Base-by-base conservation (phyloP, 2,888 invertebrate genomes). In the Cantharis rufa region DNA sequence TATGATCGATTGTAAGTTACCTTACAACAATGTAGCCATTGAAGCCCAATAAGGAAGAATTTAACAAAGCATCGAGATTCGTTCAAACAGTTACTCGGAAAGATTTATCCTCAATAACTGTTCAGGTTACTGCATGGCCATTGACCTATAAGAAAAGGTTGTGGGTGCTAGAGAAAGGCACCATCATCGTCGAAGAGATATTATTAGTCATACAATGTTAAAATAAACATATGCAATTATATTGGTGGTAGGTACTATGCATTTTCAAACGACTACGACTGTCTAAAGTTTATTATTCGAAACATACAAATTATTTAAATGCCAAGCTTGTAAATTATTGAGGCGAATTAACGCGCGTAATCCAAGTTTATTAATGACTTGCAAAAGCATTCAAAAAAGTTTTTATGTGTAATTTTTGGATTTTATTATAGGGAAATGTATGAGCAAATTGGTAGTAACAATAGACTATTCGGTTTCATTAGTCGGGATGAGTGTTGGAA, bases 71-170 rank as follows among this genome's bases (percentile, higher is more conserved):
- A n/a, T 66, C 18, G 64, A 66, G 73, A 69, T 72, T 64, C 48
- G 66, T 64, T 61, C 15, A 70, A 64, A 76, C 77, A 73, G 77
- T 77, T 77, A 77, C 73, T 21, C 24, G 21, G 21, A 66, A 66
- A 73, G 70, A 70, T 77, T 62, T 66, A 66, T 77, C 68, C 71
- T 68, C 62, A 61, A 73, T 73, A 77, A 72, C 77, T 69, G 77
- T 77, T 77, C 74, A 70, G 74, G 71, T 74, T 77, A 72, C 68
- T 71, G 68, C 68, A 64, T 77, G 77, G 77, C 74, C 77, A 70
- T 77, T 77, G 77, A 77, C 77, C 77, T 74, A 77, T 28, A 77
- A 63, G 61, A 18, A 70, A 70, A 72, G 16, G 71, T 69, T 71
- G 71, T 74, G 63, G 74, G 77, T 70, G 77, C 18, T 66, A 15